A percentile compares a stretch with the other conserved stretches of the same genome.
phyloP scores from a whole-genome alignment of 2,797 vertebrate genomes.

The Acrocephalus scirpaceus region DNA sequence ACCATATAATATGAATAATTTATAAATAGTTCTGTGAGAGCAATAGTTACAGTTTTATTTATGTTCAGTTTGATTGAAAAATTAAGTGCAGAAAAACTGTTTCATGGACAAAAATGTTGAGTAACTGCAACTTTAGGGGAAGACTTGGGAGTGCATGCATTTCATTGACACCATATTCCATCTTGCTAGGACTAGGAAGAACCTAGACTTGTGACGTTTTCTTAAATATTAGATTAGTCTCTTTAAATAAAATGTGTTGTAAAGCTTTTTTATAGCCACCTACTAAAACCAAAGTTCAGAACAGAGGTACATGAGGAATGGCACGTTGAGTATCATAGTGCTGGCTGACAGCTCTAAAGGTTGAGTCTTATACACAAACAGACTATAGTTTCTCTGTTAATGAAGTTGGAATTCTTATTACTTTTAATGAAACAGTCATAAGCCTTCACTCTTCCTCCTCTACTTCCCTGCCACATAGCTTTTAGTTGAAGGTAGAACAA shows the following conservation, averaged over 20 bases:
- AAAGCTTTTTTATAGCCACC: not conserved
- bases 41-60: not conserved
- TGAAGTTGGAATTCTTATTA: not conserved
- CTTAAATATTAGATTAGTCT: not conserved
- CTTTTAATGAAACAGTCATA: not conserved
- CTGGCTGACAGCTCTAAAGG: not conserved
- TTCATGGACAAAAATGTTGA: not conserved
- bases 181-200: not conserved
- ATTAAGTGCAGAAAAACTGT: not conserved
- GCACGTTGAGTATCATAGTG: not conserved
- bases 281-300: not conserved
- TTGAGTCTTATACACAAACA: not conserved
- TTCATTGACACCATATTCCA: rapidly evolving
- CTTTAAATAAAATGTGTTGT: not conserved
- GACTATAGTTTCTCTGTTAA: not conserved
- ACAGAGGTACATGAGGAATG: not conserved
- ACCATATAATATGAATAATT: not conserved
- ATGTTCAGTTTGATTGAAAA: not conserved
- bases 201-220: not conserved
- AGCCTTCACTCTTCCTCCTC: not conserved
- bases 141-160: rapidly evolving
- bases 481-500: not conserved
- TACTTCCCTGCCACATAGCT: not conserved
- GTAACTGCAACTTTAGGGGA: not conserved
- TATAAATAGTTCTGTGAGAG: not conserved